Conservation (phyloP, 2,888 invertebrate species). For the Eilema caniola region DNA sequence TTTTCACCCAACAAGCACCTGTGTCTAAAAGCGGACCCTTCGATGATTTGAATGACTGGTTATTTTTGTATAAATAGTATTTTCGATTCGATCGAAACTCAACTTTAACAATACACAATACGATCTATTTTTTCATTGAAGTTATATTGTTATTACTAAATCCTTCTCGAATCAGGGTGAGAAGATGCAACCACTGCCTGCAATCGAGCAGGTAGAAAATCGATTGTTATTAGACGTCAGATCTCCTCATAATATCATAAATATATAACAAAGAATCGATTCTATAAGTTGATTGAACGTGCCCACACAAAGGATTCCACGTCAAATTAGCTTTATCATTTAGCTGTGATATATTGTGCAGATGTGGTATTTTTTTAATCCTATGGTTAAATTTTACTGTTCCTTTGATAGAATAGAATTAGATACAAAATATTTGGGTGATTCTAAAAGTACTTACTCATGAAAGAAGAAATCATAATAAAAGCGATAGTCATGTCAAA, state of each 20-base stretch:
- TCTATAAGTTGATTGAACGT: slow-evolving; percentile 45
- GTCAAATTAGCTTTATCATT: slow-evolving; percentile 61
- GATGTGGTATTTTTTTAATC: slow-evolving; percentile 28
- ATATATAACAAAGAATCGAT: slow-evolving; percentile 61
- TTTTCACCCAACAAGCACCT: slow-evolving; percentile 71
- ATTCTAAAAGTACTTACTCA: neutral
- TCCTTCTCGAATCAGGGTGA: slow-evolving; percentile 67
- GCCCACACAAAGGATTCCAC: slow-evolving; percentile 52
- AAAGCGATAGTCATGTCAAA: neutral
- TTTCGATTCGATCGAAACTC: slow-evolving; percentile 24
- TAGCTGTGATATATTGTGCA: slow-evolving; percentile 40
- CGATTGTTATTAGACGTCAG: slow-evolving; percentile 74
- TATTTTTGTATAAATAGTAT: slow-evolving; percentile 71
- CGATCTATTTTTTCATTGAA: slow-evolving; percentile 22
- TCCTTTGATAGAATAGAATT: slow-evolving; percentile 10
- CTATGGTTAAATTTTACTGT: slow-evolving; percentile 3
- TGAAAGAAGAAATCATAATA: neutral
- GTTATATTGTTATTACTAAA: slow-evolving; percentile 60
- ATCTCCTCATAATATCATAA: slow-evolving; percentile 63
- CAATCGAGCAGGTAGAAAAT: slow-evolving; percentile 79
- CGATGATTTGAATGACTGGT: slow-evolving; percentile 79
- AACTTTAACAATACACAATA: neutral
- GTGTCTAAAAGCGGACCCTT: slow-evolving; percentile 70
- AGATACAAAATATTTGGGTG: too few relatives aligned
- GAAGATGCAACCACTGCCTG: slow-evolving; percentile 74